Base-by-base conservation (phyloP, 2,113 vertebrate species). In the Dicentrarchus labrax region DNA sequence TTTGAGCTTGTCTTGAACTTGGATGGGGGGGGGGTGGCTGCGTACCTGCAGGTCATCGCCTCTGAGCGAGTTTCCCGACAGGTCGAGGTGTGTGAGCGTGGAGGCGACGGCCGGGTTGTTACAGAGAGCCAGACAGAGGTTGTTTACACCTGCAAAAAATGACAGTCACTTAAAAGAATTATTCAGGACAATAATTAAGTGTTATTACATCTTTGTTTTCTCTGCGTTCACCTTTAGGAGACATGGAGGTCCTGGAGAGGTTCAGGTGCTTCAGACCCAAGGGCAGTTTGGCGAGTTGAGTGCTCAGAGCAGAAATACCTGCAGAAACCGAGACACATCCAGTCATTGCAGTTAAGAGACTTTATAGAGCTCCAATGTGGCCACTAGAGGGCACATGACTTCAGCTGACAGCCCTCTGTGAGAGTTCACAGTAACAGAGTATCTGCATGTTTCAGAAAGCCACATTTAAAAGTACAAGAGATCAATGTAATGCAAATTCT, bases 41-140 rank as follows among this genome's bases (percentile, higher is more conserved):
- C 94, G 62, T 95, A 99, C 98, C 70, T 93, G 95, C 74, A 99
- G 94, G 91, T 99, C 98, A 61, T 99, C 98, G 36, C 98, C 96
- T 0, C 96, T 93, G 4, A 99, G 96, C 0, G 92, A 90, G 10
- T 99, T 99, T 73, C 97, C 97, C 77, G 98, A 98, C 94, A 99
- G 95, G 91, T 99, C 97, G 0, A 99, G 96, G 80, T 97, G 95
- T 19, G 91, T 86, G 6, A 99, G 97, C 0, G 95, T 92, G 84
- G 60, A 94, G 21, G 95, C 82, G 0, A 97, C 92, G 62, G 94
- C 61, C 0, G 94, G 93, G 91, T 97, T 98, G 86, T 96, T 94
- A 94, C 95, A 96, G 88, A 99, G 96, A 65, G 97, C 95, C 93
- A 97, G 97, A 85, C 96, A 97, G 91, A 99, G 96, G 94, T 94